Evolutionary conservation across 2,888 invertebrate species (phyloP).

Genomic region (Ophion ventricosus): DNA sequence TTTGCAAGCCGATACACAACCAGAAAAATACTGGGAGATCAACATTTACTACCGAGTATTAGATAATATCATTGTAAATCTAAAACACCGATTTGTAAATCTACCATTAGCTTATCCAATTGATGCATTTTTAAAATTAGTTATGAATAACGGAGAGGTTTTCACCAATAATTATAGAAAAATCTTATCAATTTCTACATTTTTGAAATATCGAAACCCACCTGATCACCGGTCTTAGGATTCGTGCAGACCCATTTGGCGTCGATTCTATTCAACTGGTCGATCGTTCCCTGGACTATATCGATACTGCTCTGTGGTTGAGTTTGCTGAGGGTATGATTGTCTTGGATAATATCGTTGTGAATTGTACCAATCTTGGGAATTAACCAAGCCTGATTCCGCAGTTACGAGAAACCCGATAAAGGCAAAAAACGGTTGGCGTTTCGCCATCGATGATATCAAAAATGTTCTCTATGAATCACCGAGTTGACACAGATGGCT

Average conservation of each 20-base stretch:
- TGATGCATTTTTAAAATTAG: too few species aligned
- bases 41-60: too few species aligned
- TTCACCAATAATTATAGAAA: too few species aligned
- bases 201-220: constrained; percentile 49
- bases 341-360: neutral
- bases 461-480: neutral
- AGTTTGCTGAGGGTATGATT: neutral
- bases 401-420: constrained; percentile 10
- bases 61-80: too few species aligned
- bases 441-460: constrained; percentile 16
- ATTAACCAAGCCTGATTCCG: neutral
- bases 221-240: constrained; percentile 69
- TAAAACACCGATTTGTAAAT: too few species aligned
- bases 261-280: constrained; percentile 39
- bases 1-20: too few species aligned
- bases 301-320: constrained; percentile 7
- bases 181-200: neutral
- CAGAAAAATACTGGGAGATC: too few species aligned
- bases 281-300: constrained; percentile 35
- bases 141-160: too few species aligned
- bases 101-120: too few species aligned
- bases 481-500: neutral
- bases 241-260: constrained; percentile 73
- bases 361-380: neutral
- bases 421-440: neutral